Evolutionary conservation across 2,888 invertebrate genomes (phyloP).

Genomic region (Trypoxylon attenuatum): DNA sequence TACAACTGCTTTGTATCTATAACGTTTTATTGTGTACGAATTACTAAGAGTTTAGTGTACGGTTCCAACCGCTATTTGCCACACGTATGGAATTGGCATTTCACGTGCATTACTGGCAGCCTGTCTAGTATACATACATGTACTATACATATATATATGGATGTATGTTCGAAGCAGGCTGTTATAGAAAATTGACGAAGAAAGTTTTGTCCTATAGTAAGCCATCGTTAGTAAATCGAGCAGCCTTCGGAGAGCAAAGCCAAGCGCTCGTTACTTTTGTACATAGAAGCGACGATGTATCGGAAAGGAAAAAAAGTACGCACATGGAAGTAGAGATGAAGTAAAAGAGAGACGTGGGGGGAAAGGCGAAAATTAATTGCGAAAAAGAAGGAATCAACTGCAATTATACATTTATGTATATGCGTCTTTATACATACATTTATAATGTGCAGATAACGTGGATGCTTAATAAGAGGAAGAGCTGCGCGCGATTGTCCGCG

Average conservation of each 20-base stretch:
- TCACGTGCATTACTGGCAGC: conserved; percentile 23
- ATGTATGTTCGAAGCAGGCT: conserved; percentile 27
- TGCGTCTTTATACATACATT: conserved; percentile 1
- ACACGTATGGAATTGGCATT: conserved; percentile 46
- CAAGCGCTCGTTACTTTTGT: conserved; percentile 23
- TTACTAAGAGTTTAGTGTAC: conserved; percentile 34
- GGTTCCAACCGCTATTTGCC: conserved; percentile 32
- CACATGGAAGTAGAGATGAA: conserved; percentile 1
- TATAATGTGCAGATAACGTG: conserved; percentile 10
- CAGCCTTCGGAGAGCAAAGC: background rate
- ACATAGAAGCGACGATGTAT: conserved; percentile 25
- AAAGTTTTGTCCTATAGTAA: background rate
- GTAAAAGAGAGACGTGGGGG: background rate
- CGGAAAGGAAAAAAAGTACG: background rate
- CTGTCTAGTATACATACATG: conserved; percentile 18
- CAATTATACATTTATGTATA: conserved; percentile 37
- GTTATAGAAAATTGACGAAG: conserved; percentile 13
- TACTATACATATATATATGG: too few relatives aligned
- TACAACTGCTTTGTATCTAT: too few relatives aligned
- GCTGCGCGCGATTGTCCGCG: conserved; percentile 23
- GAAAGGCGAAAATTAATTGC: conserved; percentile 2
- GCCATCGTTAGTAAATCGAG: conserved; percentile 1
- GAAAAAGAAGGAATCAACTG: conserved; percentile 43
- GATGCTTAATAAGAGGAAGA: background rate
- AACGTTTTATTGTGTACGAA: too few relatives aligned